Evolutionary conservation across 2,113 vertebrate species (phyloP).

Genomic region (Rhynchomys soricoides): DNA sequence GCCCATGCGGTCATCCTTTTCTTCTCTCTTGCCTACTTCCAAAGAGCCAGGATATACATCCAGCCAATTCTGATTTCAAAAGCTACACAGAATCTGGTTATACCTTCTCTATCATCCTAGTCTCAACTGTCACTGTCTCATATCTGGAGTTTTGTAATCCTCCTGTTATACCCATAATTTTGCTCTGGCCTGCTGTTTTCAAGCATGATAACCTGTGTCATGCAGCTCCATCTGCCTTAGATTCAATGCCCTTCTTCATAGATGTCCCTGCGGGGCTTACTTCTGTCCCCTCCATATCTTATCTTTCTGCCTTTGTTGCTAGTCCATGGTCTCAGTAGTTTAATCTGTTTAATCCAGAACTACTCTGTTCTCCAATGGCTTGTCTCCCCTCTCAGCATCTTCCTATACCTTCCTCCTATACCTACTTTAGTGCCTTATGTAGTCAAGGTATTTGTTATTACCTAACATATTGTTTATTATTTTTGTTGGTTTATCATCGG

Average conservation of each 20-base stretch:
- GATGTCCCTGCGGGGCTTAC: not conserved
- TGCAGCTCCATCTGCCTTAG: not conserved
- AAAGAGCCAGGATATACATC: not conserved
- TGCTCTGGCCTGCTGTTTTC: not conserved
- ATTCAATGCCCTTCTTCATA: not conserved
- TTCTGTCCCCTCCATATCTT: not conserved
- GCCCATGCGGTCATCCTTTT: not conserved
- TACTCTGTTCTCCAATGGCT: not conserved
- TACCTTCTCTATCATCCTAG: not conserved
- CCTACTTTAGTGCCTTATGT: not conserved
- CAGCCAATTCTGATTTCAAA: not conserved
- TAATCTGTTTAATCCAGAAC: not conserved
- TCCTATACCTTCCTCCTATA: too few relatives aligned
- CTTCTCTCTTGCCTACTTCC: not conserved
- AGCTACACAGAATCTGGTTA: not conserved
- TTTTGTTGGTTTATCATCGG: not conserved
- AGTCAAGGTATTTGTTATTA: not conserved
- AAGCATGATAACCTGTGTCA: not conserved
- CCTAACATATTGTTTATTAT: not conserved
- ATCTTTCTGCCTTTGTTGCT: not conserved
- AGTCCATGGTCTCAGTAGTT: not conserved
- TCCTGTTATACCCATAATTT: not conserved
- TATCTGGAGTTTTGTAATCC: not conserved
- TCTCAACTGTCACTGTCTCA: not conserved
- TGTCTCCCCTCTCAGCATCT: not conserved